Evolutionary conservation across 2,888 invertebrate species (phyloP).

Genomic region (Caenorhabditis angaria): DNA sequence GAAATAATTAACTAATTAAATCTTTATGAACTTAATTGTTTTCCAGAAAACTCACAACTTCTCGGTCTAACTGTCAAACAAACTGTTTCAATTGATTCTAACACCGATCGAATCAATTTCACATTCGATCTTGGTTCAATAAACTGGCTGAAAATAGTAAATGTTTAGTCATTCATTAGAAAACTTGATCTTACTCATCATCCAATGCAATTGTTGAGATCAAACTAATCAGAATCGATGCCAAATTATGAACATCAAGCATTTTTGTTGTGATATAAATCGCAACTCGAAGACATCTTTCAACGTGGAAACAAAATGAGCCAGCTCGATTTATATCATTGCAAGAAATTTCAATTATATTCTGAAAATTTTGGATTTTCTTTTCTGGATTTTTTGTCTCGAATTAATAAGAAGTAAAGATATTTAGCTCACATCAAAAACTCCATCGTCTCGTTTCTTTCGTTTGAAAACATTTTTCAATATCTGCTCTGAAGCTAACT

Average conservation of each 20-base stretch:
- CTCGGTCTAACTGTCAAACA: background rate
- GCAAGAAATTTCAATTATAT: conserved; percentile 45
- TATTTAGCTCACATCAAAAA: conserved; percentile 39
- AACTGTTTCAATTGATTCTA: background rate
- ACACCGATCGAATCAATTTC: background rate
- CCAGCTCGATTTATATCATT: conserved; percentile 49
- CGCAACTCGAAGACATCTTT: conserved; percentile 37
- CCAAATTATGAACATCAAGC: conserved; percentile 38
- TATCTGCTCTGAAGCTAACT: conserved; percentile 38
- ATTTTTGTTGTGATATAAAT: conserved; percentile 17
- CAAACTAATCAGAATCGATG: conserved; percentile 33
- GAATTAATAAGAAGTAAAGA: background rate
- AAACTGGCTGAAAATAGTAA: conserved; percentile 7
- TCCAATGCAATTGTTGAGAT: conserved; percentile 21
- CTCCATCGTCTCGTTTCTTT: conserved; percentile 47
- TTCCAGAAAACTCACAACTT: background rate
- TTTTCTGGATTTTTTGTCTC: background rate
- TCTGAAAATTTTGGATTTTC: conserved; percentile 19
- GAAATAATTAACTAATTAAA: background rate
- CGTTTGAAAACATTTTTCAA: conserved; percentile 47
- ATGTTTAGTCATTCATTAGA: background rate
- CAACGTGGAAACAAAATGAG: conserved; percentile 46
- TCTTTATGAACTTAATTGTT: background rate
- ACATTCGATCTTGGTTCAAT: background rate
- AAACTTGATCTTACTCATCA: conserved; percentile 36